A percentile compares a stretch with the other conserved stretches of the same genome.
These are phyloP conservation scores for Homarus americanus DNA, from an alignment of 1,140 invertebrate species.

Conservation along the genomic window DNA sequence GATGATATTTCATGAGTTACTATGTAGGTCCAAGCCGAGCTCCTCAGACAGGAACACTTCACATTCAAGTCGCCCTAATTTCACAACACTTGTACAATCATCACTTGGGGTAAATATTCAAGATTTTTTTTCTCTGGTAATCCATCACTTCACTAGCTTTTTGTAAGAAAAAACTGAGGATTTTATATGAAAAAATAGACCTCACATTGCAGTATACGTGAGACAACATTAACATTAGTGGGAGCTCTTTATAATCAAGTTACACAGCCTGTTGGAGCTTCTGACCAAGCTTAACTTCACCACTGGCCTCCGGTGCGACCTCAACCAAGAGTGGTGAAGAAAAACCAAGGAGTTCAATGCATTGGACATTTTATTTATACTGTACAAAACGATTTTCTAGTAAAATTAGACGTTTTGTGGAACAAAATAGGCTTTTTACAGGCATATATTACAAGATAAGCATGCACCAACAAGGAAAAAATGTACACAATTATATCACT, in stretches of 20 bases:
- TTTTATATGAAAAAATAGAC: not conserved
- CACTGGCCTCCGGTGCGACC: slow-evolving; percentile 32
- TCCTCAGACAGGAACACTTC: slow-evolving; percentile 1
- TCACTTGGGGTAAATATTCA: not conserved
- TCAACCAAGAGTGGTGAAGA: slow-evolving; percentile 52
- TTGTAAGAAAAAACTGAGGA: not conserved
- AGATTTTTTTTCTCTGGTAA: not conserved
- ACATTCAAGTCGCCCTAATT: not conserved
- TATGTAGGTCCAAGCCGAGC: slow-evolving; percentile 32
- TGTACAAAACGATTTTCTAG: slow-evolving; percentile 73
- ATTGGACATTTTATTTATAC: slow-evolving; percentile 71
- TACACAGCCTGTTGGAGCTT: slow-evolving; percentile 16
- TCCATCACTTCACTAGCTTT: not conserved
- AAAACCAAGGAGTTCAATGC: slow-evolving; percentile 67
- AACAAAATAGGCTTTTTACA: slow-evolving; percentile 72
- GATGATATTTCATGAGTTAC: slow-evolving; percentile 29
- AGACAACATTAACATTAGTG: not conserved
- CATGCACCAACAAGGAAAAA: slow-evolving; percentile 72
- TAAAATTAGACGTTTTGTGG: slow-evolving; percentile 73
- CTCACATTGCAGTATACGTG: not conserved
- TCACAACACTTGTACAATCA: slow-evolving; percentile 6
- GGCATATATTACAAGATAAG: slow-evolving; percentile 73
- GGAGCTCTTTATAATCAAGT: slow-evolving; percentile 12
- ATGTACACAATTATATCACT: slow-evolving; percentile 67
- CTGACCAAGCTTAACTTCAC: slow-evolving; percentile 26